Conservation (phyloP, 1,140 invertebrate genomes). For the Chionoecetes opilio region DNA sequence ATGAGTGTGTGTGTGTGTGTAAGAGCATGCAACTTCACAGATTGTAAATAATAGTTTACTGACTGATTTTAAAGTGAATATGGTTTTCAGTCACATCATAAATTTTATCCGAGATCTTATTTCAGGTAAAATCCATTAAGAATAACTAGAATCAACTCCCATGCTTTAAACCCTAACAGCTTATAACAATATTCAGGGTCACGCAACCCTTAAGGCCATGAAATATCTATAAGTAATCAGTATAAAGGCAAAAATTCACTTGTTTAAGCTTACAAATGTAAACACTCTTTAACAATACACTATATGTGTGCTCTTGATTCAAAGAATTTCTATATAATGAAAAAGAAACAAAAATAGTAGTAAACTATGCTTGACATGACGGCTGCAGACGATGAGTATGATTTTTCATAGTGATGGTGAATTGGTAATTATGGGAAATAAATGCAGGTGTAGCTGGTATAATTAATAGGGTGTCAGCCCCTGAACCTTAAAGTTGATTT, state of each 20-base stretch:
- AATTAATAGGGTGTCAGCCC: no score
- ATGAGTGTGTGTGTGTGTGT: background rate
- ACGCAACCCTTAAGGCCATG: background rate
- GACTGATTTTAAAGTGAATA: background rate
- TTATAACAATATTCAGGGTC: background rate
- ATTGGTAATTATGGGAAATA: background rate
- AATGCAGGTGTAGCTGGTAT: no score
- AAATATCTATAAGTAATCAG: background rate
- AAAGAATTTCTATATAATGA: background rate
- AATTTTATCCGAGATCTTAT: no score
- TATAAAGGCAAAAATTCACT: conserved; percentile 16
- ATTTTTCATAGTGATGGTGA: background rate
- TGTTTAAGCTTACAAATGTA: background rate
- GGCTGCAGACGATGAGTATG: background rate
- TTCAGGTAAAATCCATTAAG: no score
- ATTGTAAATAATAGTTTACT: background rate
- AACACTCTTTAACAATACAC: background rate
- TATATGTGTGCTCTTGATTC: background rate
- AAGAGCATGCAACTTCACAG: background rate
- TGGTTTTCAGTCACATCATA: background rate
- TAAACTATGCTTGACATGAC: background rate
- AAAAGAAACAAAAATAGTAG: background rate
- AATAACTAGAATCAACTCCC: no score
- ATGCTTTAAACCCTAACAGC: background rate
- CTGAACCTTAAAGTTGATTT: background rate